A percentile compares a stretch with the other conserved stretches of the same genome.
Conservation (phyloP, 2,113 vertebrate species). For the Neogale vison region DNA sequence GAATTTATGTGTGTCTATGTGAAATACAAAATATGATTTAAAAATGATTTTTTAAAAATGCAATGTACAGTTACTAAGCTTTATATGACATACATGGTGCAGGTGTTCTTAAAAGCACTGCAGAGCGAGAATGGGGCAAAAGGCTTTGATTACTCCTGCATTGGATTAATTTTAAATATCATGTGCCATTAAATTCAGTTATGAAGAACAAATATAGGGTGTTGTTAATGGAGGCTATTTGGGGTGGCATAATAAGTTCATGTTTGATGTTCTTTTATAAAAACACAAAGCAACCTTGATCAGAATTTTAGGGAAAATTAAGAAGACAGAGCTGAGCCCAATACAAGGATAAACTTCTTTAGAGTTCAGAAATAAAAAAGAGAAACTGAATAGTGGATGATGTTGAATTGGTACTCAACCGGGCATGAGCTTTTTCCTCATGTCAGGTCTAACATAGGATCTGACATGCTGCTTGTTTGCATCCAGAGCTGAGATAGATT, state of each 20-base stretch:
- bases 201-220: background rate
- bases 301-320: background rate
- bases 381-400: background rate
- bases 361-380: background rate
- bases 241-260: background rate
- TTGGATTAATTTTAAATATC: background rate
- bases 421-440: background rate
- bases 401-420: background rate
- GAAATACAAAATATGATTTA: background rate
- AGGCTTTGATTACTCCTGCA: background rate
- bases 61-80: background rate
- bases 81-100: background rate
- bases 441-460: background rate
- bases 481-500: background rate
- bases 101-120: background rate
- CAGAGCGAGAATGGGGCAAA: background rate
- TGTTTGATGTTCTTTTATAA: background rate
- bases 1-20: background rate
- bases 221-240: background rate
- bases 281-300: background rate
- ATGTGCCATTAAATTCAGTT: background rate
- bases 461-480: background rate
- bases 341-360: background rate
- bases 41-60: background rate
- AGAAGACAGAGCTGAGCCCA: background rate